Base-by-base conservation (phyloP, 2,888 invertebrate species). In the Hypolimnas misippus region DNA sequence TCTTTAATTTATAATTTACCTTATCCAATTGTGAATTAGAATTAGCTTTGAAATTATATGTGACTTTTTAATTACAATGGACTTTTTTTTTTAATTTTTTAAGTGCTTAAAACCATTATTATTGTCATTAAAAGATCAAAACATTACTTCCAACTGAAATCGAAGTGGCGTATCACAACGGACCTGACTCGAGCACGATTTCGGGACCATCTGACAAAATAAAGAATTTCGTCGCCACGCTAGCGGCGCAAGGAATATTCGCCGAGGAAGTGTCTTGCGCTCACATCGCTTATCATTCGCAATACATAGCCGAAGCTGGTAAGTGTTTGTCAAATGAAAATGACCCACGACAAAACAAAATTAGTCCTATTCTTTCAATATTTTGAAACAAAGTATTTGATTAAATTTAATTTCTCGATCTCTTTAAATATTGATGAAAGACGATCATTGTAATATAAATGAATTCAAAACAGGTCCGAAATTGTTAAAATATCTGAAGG, bases 201-300 rank as follows among this genome's bases (percentile, higher is more conserved):
- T 98, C 98, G 0, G 98, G 98, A 0, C 97, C 97, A 0, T 93
- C 94, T 35, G 94, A 94, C 2, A 89, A 93, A 50, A 94, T 97
- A 77, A 89, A 93, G 70, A 82, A 76, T 51, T 96, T 96, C 77
- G 94, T 96, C 0, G 92, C 91, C 0, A 88, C 94, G 66, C 82
- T 97, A 21, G 92, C 94, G 65, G 92, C 93, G 0, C 94, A 96
- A 71, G 95, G 95, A 0, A 25, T 25, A 25, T 25, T 25, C 3
- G 25, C 25, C 5, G 25, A 25, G 5, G 25, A 25, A 25, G 16
- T 46, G 19, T 19, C 44, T 10, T 46, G 19, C 44, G 19, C 44
- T 57, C 97, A 97, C 76, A 96, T 97, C 71, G 97, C 98, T 0
- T 98, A 97, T 77, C 98, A 98, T 79, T 97, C 97, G 64, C 93